Percentiles rank a stretch among this genome's conserved stretches.
Conservation (phyloP, 2,888 invertebrate species). For the Girardia tigrina region DNA sequence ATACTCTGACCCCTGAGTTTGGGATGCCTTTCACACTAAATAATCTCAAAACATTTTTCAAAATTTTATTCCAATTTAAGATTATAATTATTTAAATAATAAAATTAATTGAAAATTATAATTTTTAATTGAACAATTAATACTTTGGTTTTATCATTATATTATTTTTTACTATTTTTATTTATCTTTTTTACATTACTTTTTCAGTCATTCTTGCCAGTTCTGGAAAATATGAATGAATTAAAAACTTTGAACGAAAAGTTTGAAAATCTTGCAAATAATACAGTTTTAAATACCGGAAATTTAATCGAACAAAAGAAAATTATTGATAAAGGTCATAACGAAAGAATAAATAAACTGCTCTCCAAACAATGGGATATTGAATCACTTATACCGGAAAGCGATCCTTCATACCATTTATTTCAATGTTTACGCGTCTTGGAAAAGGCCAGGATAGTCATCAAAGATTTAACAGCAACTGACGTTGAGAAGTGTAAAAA, state of each 20-base stretch:
- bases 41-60: too few relatives aligned
- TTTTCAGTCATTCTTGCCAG: neutral
- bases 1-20: too few relatives aligned
- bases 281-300: neutral
- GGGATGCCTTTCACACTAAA: too few relatives aligned
- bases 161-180: neutral
- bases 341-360: neutral
- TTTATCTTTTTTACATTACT: too few relatives aligned
- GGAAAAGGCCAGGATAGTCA: neutral
- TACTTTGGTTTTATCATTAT: neutral
- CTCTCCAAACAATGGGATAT: neutral
- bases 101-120: neutral
- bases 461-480: neutral
- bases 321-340: neutral
- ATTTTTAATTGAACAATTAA: neutral
- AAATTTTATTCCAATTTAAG: neutral
- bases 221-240: neutral
- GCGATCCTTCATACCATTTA: neutral
- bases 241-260: neutral
- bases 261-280: neutral
- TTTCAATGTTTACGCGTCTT: neutral
- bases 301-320: neutral
- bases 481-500: neutral
- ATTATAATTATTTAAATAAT: neutral
- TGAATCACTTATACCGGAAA: neutral